phyloP scores from a whole-genome alignment of 2,888 invertebrate species.

The Lithophane leautieri region DNA sequence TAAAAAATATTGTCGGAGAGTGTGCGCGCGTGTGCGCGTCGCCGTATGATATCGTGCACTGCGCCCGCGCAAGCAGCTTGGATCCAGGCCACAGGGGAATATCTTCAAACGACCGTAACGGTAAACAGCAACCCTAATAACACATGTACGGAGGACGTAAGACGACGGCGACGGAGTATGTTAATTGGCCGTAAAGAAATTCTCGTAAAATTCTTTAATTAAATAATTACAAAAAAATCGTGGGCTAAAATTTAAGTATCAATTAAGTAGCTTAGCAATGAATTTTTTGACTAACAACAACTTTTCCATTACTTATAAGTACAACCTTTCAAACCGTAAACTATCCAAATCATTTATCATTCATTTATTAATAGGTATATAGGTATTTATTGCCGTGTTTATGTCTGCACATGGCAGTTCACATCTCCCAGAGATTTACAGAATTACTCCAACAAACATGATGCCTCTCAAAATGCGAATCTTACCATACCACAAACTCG shows the following conservation, averaged over 20 bases:
- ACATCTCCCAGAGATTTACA: background rate
- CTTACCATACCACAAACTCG: background rate
- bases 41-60: slow-evolving; percentile 61
- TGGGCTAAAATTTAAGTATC: slow-evolving; percentile 20
- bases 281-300: background rate
- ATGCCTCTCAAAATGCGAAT: background rate
- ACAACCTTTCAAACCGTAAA: background rate
- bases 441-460: background rate
- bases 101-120: slow-evolving; percentile 66
- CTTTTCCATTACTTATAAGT: background rate
- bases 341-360: no score
- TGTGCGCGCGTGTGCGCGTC: slow-evolving; percentile 61
- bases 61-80: slow-evolving; percentile 59
- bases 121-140: slow-evolving; percentile 69
- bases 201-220: slow-evolving; percentile 39
- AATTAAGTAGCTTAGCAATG: slow-evolving; percentile 8
- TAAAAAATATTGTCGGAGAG: slow-evolving; percentile 34
- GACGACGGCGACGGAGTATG: background rate
- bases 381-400: no score
- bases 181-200: slow-evolving; percentile 26
- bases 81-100: slow-evolving; percentile 67
- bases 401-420: background rate
- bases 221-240: slow-evolving; percentile 5
- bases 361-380: background rate
- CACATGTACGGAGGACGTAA: slow-evolving; percentile 57